Conservation (phyloP, 2,797 vertebrate species). For the Anas bernieri region DNA sequence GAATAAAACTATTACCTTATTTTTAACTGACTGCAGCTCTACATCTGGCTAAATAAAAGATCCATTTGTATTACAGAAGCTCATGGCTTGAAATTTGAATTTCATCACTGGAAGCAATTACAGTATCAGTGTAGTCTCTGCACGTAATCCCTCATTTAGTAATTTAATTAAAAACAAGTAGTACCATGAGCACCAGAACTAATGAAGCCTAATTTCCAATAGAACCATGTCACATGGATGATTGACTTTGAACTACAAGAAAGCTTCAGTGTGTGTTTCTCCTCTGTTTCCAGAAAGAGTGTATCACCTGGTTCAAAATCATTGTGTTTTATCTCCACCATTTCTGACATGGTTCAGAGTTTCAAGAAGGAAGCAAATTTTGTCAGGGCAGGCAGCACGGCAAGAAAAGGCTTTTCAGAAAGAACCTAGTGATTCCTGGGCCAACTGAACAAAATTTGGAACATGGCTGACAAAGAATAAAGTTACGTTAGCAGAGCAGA, state of each 20-base stretch:
- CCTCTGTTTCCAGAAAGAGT: background rate
- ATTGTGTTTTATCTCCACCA: background rate
- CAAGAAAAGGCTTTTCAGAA: background rate
- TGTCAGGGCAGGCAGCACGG: background rate
- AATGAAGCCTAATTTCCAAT: slow-evolving; percentile 44
- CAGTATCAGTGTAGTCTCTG: slow-evolving; percentile 6
- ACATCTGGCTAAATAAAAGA: slow-evolving; percentile 5
- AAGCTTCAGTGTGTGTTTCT: background rate
- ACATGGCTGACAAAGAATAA: background rate
- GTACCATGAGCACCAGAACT: slow-evolving; percentile 24
- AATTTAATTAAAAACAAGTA: slow-evolving; percentile 69
- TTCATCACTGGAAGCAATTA: slow-evolving; percentile 62
- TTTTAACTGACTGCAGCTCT: background rate
- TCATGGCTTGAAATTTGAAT: slow-evolving; percentile 38
- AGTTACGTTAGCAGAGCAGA: background rate
- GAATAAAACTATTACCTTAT: slow-evolving; percentile 4
- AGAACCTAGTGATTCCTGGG: background rate
- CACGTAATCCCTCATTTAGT: slow-evolving; percentile 55
- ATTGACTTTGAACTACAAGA: background rate
- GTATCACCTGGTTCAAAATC: background rate
- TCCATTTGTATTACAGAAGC: slow-evolving; percentile 23
- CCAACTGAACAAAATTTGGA: background rate
- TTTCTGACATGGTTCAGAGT: background rate
- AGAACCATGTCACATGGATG: background rate
- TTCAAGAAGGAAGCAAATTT: background rate